Base-by-base conservation (phyloP, 2,888 invertebrate species). In the Drosophila greeni region DNA sequence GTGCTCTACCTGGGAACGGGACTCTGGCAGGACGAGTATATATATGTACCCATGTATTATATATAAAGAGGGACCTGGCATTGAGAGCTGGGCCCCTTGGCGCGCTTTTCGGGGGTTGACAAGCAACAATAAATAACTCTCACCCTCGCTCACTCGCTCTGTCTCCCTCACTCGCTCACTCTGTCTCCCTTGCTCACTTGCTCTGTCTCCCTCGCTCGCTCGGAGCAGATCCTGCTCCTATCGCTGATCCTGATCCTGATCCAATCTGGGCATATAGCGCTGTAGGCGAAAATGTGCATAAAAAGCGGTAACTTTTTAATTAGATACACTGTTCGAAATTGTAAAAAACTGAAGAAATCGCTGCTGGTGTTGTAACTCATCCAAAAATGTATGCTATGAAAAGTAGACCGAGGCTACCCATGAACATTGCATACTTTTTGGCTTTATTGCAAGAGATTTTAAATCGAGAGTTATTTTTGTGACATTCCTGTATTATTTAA, bases 101-200 rank as follows among this genome's bases (percentile, higher is more conserved):
- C 66, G 66, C 66, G 62, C 62, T 60, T 62, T 62, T 62, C 51
- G 43, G 58, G 66, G 56, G 53, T 62, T 55, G 67, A 51, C 51
- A 33, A 45, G 36, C 53, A 42, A 55, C 34, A 58, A 69, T 72
- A 70, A 69, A 66, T 70, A 72, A 70, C 71, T 72, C 77, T 57
- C 67, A 71, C 61, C 39, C 49, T 66, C 54, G 16, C 49, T 33
- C 45, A 11, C 12, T 20, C 12, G 2, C 39, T 14, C 23, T 16
- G 16, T 55, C 33, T 39, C 29, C 12, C 58, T 36, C 61, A n/a
- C 16, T 48, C 42, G 39, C 33, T 29, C 16, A 20, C 31, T 23
- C 42, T n/a, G 7, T 55, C 33, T 39, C 29, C 12, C 58, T 36
- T 59, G 12, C 16, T 48, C 42, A 33, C 33, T 29, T 14, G 20